Evolutionary conservation across 2,113 vertebrate genomes (phyloP), one percentile per base, ranked within the genome.

Genomic region (Plestiodon gilberti): DNA sequence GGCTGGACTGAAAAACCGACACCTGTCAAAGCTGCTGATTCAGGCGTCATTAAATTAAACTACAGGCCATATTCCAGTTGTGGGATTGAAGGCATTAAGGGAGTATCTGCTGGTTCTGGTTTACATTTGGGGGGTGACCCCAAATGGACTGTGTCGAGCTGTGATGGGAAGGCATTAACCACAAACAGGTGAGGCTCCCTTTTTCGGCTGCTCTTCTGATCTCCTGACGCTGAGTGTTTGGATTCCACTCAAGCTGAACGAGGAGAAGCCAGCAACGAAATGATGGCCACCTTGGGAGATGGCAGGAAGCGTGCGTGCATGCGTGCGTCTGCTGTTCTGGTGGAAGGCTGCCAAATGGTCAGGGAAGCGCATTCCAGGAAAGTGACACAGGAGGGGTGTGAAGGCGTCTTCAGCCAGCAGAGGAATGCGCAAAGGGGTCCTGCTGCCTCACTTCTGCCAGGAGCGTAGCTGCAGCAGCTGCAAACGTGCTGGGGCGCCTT

Each of bases 151-250:
- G 90, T 77, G 71, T 89, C 87, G 83, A 94, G 48, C 67, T 86
- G 92, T 90, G 93, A 94, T 93, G 92, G 95, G 92, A 88, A 78
- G 91, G 93, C 90, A 93, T 86, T 96, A 96, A 96, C 94, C 95
- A 94, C 95, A 93, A 96, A 92, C 95, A 96, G 96, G 96, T 96
- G 96, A 96, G 93, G 91, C 88, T 87, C 85, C 74, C 86, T 83
- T 93, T 91, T 28, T 91, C 93, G 89, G 94, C 95, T 95, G 90
- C 1, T 81, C 30, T 94, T 95, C 92, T 94, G 94, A 93, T 89
- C 84, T 94, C 92, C 94, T 43, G 7, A 93, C 94, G 90, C 92
- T 73, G 89, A 92, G 93, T 89, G 88, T 93, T 95, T 95, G 95
- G 95, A 95, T 90, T 93, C 90, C 81, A 93, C 95, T 96, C 94